Evolutionary conservation across 2,888 invertebrate species (phyloP), one percentile per base, ranked within the genome.

Genomic region (Cylindroiulus punctatus): DNA sequence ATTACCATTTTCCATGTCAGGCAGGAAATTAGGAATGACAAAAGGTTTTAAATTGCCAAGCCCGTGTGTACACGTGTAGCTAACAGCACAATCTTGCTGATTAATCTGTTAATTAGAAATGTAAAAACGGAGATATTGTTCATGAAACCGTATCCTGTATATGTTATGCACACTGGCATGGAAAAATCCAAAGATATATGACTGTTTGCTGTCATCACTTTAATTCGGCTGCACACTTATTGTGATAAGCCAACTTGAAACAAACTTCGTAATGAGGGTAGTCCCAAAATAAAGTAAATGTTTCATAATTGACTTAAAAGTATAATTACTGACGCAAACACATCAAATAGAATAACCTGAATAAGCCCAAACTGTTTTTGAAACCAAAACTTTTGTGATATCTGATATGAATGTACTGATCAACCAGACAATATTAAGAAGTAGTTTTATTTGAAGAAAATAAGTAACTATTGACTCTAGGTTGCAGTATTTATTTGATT

Each of bases 91-190:
- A 76, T 30, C 30, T 30, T 76, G 30, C 76, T 76, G 76, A 76
- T 76, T 76, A 76, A 76, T 76, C 76, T 76, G 76, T 76, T 76
- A 76, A 76, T 76, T 76, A 76, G 76, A 76, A 12, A 76, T 76
- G 65, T 12, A 65, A 65, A 65, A 65, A 65, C 65, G 76, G 30
- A 76, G 26, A 76, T 76, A 30, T 30, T 76, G 76, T 76, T 76
- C 26, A 30, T 76, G 76, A 76, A 76, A 76, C 30, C 14, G 76
- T 3, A 76, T 76, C 14, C 30, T 76, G 30, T 30, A 76, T 30
- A 76, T 30, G 76, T 30, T 76, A 30, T 30, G 30, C 1, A 14
- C 17, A 30, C 17, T 76, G 14, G 26, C 1, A 26, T 30, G 30
- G 26, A 76, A 76, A 8, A 30, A 30, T 30, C 30, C 10, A 30